Evolutionary conservation across 2,113 vertebrate species (phyloP).

Genomic region (Sclerurus mexicanus): DNA sequence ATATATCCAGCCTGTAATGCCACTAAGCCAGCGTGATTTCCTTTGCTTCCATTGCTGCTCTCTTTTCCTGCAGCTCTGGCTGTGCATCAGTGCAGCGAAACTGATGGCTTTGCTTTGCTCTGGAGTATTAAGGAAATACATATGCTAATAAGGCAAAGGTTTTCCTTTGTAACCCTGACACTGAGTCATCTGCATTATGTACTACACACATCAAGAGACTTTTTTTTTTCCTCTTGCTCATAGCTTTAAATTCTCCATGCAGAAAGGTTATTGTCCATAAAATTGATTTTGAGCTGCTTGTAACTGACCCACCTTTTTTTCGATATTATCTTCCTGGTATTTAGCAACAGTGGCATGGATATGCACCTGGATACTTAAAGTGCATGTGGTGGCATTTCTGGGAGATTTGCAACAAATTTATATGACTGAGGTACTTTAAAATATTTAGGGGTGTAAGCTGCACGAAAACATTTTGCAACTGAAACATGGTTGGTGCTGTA

Average conservation of each 20-base stretch:
- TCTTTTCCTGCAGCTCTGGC: background rate
- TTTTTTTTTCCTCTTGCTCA: background rate
- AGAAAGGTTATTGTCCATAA: background rate
- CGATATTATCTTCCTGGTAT: background rate
- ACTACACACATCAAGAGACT: background rate
- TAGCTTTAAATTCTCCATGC: background rate
- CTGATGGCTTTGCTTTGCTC: background rate
- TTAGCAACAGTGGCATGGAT: background rate
- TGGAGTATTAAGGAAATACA: background rate
- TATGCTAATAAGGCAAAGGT: background rate
- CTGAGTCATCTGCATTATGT: background rate
- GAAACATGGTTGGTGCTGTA: background rate
- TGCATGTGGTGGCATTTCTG: background rate
- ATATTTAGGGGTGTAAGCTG: background rate
- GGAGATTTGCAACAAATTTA: background rate
- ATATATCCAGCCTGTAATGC: background rate
- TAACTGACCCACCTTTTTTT: background rate
- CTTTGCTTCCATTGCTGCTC: background rate
- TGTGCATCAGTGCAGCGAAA: background rate
- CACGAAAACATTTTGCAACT: background rate
- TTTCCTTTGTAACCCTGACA: background rate
- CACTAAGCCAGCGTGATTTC: fast-evolving
- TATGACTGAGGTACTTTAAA: background rate
- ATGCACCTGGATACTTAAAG: background rate
- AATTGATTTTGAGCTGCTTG: background rate